phyloP scores from a whole-genome alignment of 2,888 invertebrate species.

The Ommatoiulus sabulosus region DNA sequence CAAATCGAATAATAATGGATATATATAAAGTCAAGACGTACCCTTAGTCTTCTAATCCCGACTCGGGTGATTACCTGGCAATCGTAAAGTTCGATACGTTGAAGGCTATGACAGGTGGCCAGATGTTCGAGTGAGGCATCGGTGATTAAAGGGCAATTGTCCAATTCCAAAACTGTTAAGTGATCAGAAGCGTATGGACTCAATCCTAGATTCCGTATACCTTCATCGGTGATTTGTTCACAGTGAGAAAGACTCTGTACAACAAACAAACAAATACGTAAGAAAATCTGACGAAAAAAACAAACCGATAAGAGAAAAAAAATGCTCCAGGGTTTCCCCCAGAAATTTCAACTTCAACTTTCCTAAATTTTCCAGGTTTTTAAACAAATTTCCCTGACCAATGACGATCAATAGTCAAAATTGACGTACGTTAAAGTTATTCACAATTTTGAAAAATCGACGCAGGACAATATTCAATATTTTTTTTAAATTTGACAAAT shows the following conservation, averaged over 20 bases:
- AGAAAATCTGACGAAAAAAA: constrained; percentile 63
- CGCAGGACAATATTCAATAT: no score
- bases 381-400: no score
- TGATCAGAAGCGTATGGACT: constrained; percentile 95
- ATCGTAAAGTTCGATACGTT: constrained; percentile 98
- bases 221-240: constrained; percentile 98
- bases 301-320: neutral
- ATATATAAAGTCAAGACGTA: constrained; percentile 68
- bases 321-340: neutral
- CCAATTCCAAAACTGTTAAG: constrained; percentile 92
- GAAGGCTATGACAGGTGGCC: constrained; percentile 92
- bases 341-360: no score
- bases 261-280: no score
- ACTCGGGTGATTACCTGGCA: constrained; percentile 98
- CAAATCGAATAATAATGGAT: neutral
- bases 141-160: constrained; percentile 98
- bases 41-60: constrained; percentile 95
- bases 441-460: no score
- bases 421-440: no score
- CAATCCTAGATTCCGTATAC: constrained; percentile 92
- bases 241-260: constrained; percentile 95
- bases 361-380: no score
- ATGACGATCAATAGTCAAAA: no score
- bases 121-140: constrained; percentile 96
- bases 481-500: no score